Evolutionary conservation across 2,113 vertebrate species (phyloP).

Genomic region (Echinops telfairi): DNA sequence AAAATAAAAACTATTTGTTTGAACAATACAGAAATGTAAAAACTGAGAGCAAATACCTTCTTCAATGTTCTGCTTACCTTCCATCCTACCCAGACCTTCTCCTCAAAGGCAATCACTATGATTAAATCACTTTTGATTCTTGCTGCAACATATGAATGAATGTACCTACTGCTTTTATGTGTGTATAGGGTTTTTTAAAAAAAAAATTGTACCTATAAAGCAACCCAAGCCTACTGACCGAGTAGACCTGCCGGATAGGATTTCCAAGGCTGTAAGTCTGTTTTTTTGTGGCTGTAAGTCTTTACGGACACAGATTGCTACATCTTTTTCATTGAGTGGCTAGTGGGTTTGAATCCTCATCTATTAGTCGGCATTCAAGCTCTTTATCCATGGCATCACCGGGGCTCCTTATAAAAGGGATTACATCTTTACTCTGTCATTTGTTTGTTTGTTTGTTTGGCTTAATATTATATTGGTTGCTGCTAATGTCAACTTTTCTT

Average conservation of each 20-base stretch:
- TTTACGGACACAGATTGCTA: background rate
- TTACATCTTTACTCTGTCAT: background rate
- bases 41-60: conserved; percentile 6
- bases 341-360: background rate
- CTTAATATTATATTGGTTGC: conserved; percentile 19
- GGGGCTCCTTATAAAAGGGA: background rate
- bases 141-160: background rate
- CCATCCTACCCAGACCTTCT: background rate
- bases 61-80: background rate
- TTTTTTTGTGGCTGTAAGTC: background rate
- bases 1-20: background rate
- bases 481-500: background rate
- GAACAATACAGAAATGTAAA: background rate
- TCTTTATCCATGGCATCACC: background rate
- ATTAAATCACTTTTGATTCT: background rate
- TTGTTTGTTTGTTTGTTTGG: background rate
- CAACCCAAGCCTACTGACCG: background rate
- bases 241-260: background rate
- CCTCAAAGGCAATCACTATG: background rate
- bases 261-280: background rate
- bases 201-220: background rate
- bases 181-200: conserved; percentile 18
- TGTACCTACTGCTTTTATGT: background rate
- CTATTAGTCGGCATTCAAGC: background rate
- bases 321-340: background rate